Base-by-base conservation (phyloP, 2,113 vertebrate species). In the Onychorhynchus coronatus region DNA sequence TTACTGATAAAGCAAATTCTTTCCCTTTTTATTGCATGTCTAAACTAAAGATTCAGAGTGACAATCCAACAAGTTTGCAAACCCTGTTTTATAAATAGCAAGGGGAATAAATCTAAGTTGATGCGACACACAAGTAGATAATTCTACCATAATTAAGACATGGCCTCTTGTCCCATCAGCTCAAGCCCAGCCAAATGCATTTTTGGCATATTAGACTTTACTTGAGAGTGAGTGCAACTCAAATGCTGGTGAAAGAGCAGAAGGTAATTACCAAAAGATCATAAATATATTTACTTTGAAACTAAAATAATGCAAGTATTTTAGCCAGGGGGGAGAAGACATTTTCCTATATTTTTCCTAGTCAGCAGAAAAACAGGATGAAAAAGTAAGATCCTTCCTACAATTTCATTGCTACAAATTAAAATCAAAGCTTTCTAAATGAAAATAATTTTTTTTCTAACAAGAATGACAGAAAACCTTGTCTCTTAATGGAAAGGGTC, bases 391-490 rank as follows among this genome's bases (percentile, higher is more conserved):
- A 77, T 30, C 27, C 33, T 65, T n/a, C 49, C 53, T 73, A 73
- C 21, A 35, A 27, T 71, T 88, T 80, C 72, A 93, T 23, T 62
- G 24, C 59, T 86, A 77, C 31, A 84, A 67, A 81, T 84, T 59
- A 71, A 91, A 93, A 92, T 66, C 75, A 77, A 86, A 81, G 72
- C n/a, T 93, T 95, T 88, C 63, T 63, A 80, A 53, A 86, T 44
- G 15, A 83, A 94, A 91, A 71, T 18, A 35, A 0, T 23, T 72
- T 88, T 78, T 81, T 76, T 62, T 72, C 37, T 62, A 91, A 77
- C 11, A 59, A 71, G 23, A 81, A 84, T 49, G 50, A 83, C 88
- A 91, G 72, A 92, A 88, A 92, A 88, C 16, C 35, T 62, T 31
- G 42, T 35, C 46, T 93, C 72, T 58, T 91, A 62, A 80, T 77